phyloP scores from a whole-genome alignment of 2,888 invertebrate species.

The Tachina lurida region DNA sequence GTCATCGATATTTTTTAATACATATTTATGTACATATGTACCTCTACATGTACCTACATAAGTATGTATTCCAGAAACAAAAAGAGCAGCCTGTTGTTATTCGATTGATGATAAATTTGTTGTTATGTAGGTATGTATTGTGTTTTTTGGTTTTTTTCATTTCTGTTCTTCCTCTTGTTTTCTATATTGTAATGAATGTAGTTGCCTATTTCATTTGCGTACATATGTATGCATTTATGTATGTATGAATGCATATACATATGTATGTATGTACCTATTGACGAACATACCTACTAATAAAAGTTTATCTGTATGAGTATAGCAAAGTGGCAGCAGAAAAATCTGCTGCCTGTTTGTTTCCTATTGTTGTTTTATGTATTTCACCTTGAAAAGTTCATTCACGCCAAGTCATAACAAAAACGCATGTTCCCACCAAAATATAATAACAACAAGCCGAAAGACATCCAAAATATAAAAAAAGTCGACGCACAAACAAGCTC shows the following conservation, averaged over 20 bases:
- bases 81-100: slow-evolving; percentile 41
- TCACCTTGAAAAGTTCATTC: slow-evolving; percentile 82
- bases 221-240: slow-evolving; percentile 6
- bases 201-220: slow-evolving; percentile 39
- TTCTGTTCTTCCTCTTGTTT: slow-evolving; percentile 19
- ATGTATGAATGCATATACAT: neutral
- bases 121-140: too few species aligned
- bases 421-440: slow-evolving; percentile 75
- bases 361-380: slow-evolving; percentile 74
- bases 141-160: neutral
- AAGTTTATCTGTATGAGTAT: neutral
- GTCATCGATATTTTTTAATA: too few species aligned
- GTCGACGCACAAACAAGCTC: slow-evolving; percentile 47
- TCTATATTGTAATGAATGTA: slow-evolving; percentile 65
- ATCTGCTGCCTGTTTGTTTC: slow-evolving; percentile 32
- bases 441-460: slow-evolving; percentile 58
- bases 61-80: neutral
- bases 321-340: slow-evolving; percentile 16
- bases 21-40: neutral
- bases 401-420: slow-evolving; percentile 78
- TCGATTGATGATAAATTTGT: slow-evolving; percentile 35
- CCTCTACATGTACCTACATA: neutral
- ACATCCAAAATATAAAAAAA: slow-evolving; percentile 9
- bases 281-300: neutral
- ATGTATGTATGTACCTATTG: neutral